Percentiles rank a stretch among this genome's conserved stretches.
Conservation (phyloP, 2,113 vertebrate genomes). For the Eublepharis macularius region DNA sequence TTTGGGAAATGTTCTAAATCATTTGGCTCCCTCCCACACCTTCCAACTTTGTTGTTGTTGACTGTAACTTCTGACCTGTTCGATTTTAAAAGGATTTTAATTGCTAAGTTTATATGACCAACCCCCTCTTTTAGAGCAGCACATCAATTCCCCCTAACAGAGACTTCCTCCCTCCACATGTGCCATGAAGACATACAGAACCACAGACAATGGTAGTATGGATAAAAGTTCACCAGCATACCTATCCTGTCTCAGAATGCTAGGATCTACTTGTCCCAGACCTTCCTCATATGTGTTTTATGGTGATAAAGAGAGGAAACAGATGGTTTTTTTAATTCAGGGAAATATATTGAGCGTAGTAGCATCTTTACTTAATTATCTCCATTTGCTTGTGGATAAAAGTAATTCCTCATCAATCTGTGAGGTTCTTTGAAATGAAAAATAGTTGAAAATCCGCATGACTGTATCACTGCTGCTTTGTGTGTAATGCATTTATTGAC, state of each 20-base stretch:
- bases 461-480: background rate
- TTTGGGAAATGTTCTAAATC: too few species aligned
- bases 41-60: too few species aligned
- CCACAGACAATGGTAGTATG: too few species aligned
- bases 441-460: background rate
- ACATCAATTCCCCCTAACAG: too few species aligned
- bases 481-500: background rate
- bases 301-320: background rate
- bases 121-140: background rate
- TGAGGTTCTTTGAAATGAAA: background rate
- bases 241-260: background rate
- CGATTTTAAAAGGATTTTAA: background rate
- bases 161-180: too few species aligned
- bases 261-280: background rate
- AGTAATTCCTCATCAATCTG: background rate
- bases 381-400: background rate
- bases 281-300: background rate
- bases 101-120: background rate
- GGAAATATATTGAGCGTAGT: background rate
- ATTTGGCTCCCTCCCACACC: too few species aligned
- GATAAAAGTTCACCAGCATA: background rate
- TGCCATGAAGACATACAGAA: too few species aligned
- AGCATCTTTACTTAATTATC: background rate
- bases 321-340: background rate
- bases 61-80: too few species aligned